A percentile compares a stretch with the other conserved stretches of the same genome.
Conservation (phyloP, 2,797 vertebrate species). For the Parambassis ranga region DNA sequence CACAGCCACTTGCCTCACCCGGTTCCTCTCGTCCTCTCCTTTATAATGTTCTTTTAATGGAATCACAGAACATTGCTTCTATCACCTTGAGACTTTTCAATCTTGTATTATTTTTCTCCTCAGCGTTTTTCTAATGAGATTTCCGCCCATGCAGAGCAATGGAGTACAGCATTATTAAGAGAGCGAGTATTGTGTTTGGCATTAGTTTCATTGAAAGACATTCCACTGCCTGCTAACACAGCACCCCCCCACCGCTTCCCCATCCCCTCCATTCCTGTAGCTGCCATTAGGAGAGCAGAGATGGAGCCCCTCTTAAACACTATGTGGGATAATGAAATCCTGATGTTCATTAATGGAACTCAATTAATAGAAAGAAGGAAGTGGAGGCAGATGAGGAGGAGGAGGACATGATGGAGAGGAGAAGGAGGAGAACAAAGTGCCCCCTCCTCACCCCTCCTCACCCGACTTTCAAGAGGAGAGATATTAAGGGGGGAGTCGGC, state of each 20-base stretch:
- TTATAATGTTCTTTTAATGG: slow-evolving; percentile 71
- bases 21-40: slow-evolving; percentile 14
- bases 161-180: slow-evolving; percentile 74
- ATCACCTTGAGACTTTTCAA: slow-evolving; percentile 73
- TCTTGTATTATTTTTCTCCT: slow-evolving; percentile 74
- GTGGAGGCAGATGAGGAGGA: slow-evolving; percentile 53
- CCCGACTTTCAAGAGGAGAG: slow-evolving; percentile 53
- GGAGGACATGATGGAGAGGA: slow-evolving; percentile 54
- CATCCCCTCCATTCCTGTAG: background rate
- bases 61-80: slow-evolving; percentile 70
- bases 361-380: slow-evolving; percentile 75
- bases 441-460: background rate
- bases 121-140: slow-evolving; percentile 81
- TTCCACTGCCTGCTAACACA: slow-evolving; percentile 63
- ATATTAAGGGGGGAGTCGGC: slow-evolving; percentile 64
- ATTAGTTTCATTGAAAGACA: slow-evolving; percentile 66
- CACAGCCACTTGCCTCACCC: slow-evolving; percentile 15
- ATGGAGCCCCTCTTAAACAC: slow-evolving; percentile 55
- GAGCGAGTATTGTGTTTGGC: slow-evolving; percentile 68
- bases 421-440: slow-evolving; percentile 60
- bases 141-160: slow-evolving; percentile 77
- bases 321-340: slow-evolving; percentile 81
- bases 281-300: slow-evolving; percentile 60
- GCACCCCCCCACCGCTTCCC: background rate
- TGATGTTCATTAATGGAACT: slow-evolving; percentile 84